A percentile compares a stretch with the other conserved stretches of the same genome.
These are phyloP conservation scores for Marmota monax DNA, from an alignment of 2,113 vertebrate genomes.

Conservation along the genomic window DNA sequence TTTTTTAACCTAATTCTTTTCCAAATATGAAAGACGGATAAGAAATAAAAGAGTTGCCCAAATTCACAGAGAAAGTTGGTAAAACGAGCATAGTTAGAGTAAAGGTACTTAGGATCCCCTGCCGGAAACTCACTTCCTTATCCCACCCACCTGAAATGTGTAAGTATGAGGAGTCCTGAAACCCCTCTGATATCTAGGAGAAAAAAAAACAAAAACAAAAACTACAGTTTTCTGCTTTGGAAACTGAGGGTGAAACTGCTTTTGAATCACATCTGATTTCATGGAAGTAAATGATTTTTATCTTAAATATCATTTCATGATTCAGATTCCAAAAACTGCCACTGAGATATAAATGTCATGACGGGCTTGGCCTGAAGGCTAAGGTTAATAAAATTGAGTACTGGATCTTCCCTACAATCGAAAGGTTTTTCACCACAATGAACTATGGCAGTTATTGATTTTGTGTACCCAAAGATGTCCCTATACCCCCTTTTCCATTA, in stretches of 20 bases:
- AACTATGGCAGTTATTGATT: neutral
- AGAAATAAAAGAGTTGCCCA: neutral
- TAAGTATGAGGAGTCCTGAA: neutral
- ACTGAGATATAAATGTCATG: neutral
- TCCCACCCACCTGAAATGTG: neutral
- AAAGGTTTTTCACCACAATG: neutral
- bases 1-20: conserved; percentile 22
- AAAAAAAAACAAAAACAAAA: neutral
- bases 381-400: conserved; percentile 33
- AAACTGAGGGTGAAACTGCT: neutral
- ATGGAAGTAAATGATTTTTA: neutral
- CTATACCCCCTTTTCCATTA: neutral
- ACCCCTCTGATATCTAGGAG: neutral
- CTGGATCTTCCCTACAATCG: neutral
- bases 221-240: neutral
- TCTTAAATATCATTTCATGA: neutral
- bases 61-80: neutral
- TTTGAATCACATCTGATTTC: neutral
- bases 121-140: neutral
- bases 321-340: neutral
- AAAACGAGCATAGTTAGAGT: neutral
- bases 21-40: conserved; percentile 46
- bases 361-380: neutral
- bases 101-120: neutral
- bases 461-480: neutral